Percentiles rank a stretch among this genome's conserved stretches.
These are phyloP conservation scores for Papilio polyxenes DNA, from an alignment of 1,140 invertebrate species.

Conservation along the genomic window DNA sequence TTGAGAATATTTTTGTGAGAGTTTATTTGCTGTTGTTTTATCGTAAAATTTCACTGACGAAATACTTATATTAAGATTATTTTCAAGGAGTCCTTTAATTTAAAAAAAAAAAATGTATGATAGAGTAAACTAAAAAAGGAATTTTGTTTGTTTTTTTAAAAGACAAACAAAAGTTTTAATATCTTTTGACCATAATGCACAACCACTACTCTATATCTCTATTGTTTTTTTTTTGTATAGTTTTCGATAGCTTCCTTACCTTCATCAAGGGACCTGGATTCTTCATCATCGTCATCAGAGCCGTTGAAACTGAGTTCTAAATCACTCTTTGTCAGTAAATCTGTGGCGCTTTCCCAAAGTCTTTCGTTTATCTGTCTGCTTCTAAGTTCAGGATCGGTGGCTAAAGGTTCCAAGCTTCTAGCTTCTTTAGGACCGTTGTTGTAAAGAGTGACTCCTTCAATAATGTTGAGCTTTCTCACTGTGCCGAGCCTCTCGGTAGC, in stretches of 20 bases:
- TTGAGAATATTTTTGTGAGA: neutral
- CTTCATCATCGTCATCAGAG: conserved; percentile 56
- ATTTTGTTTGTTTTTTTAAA: no score
- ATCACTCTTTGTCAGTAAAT: conserved; percentile 64
- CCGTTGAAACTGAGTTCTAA: conserved; percentile 64
- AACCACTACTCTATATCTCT: no score
- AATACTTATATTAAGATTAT: neutral
- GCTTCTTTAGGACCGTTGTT: conserved; percentile 67
- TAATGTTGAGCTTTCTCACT: conserved; percentile 63
- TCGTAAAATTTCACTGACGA: neutral
- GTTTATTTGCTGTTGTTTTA: neutral
- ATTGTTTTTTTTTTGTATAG: no score
- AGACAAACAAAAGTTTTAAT: no score
- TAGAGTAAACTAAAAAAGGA: no score
- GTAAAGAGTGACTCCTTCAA: conserved; percentile 66
- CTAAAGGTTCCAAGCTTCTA: conserved; percentile 61
- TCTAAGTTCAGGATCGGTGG: conserved; percentile 59
- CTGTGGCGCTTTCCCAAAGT: conserved; percentile 62
- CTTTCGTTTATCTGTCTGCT: conserved; percentile 62
- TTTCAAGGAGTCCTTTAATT: no score
- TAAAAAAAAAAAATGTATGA: no score
- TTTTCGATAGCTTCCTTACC: conserved; percentile 48
- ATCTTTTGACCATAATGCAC: no score
- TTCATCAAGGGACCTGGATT: conserved; percentile 62
- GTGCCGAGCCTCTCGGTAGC: conserved; percentile 61